phyloP scores from a whole-genome alignment of 2,797 vertebrate genomes.

The Alca torda region DNA sequence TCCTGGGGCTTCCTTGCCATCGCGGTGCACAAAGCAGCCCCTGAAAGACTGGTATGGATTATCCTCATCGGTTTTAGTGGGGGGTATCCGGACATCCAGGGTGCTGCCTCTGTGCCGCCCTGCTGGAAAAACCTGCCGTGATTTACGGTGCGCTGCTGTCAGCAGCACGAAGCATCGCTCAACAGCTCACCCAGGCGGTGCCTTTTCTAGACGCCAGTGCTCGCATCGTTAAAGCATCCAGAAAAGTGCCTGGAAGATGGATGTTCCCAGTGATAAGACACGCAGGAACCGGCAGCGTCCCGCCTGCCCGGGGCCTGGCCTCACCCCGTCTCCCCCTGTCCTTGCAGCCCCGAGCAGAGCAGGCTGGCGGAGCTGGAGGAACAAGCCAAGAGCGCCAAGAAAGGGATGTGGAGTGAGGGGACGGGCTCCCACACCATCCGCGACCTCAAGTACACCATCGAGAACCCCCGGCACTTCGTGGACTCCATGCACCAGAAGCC shows the following conservation, averaged over 20 bases:
- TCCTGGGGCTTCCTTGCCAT: not conserved
- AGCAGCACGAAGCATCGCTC: not conserved
- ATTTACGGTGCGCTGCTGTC: not conserved
- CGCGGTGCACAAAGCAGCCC: fast-evolving
- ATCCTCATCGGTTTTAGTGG: fast-evolving
- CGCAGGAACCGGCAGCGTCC: fast-evolving
- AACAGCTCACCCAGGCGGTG: not conserved
- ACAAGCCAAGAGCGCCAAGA: conserved; percentile 87
- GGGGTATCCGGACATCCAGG: fast-evolving
- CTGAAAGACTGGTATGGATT: not conserved
- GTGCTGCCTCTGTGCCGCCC: not conserved
- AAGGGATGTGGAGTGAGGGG: conserved; percentile 93
- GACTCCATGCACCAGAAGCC: conserved; percentile 97
- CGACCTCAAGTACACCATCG: conserved; percentile 93
- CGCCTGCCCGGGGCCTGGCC: not conserved
- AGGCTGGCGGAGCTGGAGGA: conserved; percentile 93
- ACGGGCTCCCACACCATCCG: conserved; percentile 87
- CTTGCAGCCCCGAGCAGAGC: conserved; percentile 89
- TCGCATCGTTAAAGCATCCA: fast-evolving
- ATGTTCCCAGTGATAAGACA: fast-evolving
- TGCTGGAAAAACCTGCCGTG: fast-evolving
- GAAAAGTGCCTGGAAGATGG: not conserved
- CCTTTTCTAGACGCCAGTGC: fast-evolving
- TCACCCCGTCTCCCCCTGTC: not conserved
- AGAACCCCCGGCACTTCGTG: conserved; percentile 94